Conservation (phyloP, 2,888 invertebrate genomes). For the Gymnoscelis rufifasciata region DNA sequence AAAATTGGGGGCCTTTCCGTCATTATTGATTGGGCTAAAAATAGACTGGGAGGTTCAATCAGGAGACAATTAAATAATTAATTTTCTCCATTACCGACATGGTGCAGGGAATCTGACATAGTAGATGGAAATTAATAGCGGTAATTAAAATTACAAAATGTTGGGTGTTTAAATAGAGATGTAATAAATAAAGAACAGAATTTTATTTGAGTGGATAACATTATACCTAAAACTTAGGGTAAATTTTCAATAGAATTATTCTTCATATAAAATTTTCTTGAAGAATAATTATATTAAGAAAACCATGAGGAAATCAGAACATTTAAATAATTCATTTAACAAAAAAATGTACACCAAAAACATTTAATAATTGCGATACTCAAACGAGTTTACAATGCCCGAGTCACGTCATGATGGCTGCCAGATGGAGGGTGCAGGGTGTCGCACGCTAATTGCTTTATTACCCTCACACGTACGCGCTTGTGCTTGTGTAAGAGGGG, state of each 20-base stretch:
- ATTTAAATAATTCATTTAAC: too few species aligned
- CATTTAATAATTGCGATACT: slow-evolving; percentile 7
- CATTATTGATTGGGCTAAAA: slow-evolving; percentile 10
- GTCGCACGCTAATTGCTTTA: slow-evolving; percentile 15
- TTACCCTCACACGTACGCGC: slow-evolving; percentile 11
- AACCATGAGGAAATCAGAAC: too few species aligned
- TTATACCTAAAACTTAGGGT: too few species aligned
- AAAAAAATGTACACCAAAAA: too few species aligned
- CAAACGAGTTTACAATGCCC: neutral
- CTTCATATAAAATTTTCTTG: too few species aligned
- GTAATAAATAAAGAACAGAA: too few species aligned
- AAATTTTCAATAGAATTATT: too few species aligned
- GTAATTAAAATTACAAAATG: too few species aligned
- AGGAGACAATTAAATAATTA: slow-evolving; percentile 17
- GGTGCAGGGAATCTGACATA: slow-evolving; percentile 10
- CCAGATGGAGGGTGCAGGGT: slow-evolving; percentile 17
- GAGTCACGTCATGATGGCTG: slow-evolving; percentile 11
- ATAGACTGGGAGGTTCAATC: slow-evolving; percentile 1
- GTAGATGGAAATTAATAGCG: neutral
- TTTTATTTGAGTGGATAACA: too few species aligned
- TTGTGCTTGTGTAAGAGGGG: neutral
- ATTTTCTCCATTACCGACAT: slow-evolving; percentile 22
- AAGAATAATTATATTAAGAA: too few species aligned
- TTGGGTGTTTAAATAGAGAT: too few species aligned
- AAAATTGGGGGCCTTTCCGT: neutral